Evolutionary conservation across 2,113 vertebrate species (phyloP), one percentile per base, ranked within the genome.

Genomic region (Murina feae): DNA sequence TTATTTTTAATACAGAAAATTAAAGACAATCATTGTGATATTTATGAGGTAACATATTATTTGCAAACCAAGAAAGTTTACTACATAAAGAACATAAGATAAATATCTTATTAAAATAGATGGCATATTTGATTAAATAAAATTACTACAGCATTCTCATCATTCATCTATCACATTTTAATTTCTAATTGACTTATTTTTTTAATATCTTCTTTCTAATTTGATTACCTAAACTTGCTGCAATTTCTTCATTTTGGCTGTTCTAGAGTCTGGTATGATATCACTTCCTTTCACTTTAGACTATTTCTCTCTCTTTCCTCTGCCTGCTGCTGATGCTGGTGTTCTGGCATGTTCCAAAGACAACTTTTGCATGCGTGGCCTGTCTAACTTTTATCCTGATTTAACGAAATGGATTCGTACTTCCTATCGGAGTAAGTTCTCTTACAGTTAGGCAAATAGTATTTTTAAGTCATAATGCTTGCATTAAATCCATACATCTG

Each of bases 361-460:
- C 99, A 99, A 99, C 98, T 98, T 99, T 99, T 99, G 99, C 99
- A 99, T 99, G 99, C 99, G 99, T 97, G 99, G 99, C 98, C 99
- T 99, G 98, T 99, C 99, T 99, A 99, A 99, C 99, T 99, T 99
- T 99, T 99, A 99, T 98, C 99, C 99, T 97, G 99, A 99, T 99
- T 99, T 99, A 99, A 99, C 99, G 99, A 99, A 99, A 99, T 99
- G 99, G 99, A 99, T 99, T 98, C 99, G 99, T 99, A 99, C 99
- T 98, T 99, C 99, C 96, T 99, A 99, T 98, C 99, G 99, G 99
- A 99, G 99, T 99, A 99, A 99, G 99, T 99, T 97, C 96, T 96
- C 90, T 96, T 86, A 98, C 98, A 97, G 95, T 98, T 98, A 98
- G 98, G 98, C 96, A 97, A 98, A 86, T 96, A 91, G 95, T 97